Base-by-base conservation (phyloP, 2,797 vertebrate species). In the Dicrostonyx torquatus region DNA sequence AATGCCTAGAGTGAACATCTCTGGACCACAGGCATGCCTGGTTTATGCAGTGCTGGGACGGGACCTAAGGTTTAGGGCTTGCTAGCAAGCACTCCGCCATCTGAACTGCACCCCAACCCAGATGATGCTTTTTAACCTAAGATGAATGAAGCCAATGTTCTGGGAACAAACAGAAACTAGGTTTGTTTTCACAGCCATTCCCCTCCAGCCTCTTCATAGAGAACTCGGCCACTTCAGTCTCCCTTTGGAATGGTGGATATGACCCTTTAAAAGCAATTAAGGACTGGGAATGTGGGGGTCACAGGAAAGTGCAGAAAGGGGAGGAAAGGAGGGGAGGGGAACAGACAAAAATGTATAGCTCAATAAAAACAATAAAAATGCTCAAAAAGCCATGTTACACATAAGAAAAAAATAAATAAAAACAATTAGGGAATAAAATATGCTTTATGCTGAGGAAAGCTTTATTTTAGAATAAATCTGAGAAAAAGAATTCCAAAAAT, bases 391-490 rank as follows among this genome's bases (percentile, higher is more conserved):
- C 55, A 58, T 58, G 22, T 22, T 22, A 58, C 20, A 22, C 55
- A 58, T 22, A 58, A 58, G 55, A 58, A 20, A 58, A 58, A 58
- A 58, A 58, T 55, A 55, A 58, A 58, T 58, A 89, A 55, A 45
- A 88, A 84, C 20, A 94, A 93, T n/a, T 93, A 70, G 78, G 86
- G 92, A 89, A 88, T 78, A 82, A 55, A 90, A 78, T 76, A 12
- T 84, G 13, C 22, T 91, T 91, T 82, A 68, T 55, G 13, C 45
- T 84, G 66, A 94, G 86, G 24, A 92, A 53, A 7, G 0, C 11
- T 58, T 75, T 87, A 88, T 93, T 94, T 85, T 10, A 1, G 3
- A 29, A 87, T 94, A 90, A 94, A 89, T 77, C 20, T 7, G 45
- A 78, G 29, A 14, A 53, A 68, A 87, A 64, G 55, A 89, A 70